These are phyloP conservation scores for Phoebastria nigripes DNA, from an alignment of 2,797 vertebrate species.

Conservation along the genomic window DNA sequence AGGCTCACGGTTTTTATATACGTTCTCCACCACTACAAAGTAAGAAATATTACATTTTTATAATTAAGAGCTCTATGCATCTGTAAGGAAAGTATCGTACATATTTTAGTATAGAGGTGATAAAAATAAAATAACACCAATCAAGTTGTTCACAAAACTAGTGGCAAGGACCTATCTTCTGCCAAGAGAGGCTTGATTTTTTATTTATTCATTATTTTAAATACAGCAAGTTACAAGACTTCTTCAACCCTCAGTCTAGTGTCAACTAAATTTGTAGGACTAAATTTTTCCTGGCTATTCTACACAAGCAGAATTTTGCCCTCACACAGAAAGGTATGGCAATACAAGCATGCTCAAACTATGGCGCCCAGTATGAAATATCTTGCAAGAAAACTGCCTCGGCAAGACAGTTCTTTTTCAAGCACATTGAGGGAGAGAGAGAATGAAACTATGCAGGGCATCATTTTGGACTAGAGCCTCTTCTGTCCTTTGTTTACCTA, in stretches of 20 bases:
- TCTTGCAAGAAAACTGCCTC: background rate
- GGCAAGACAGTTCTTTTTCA: background rate
- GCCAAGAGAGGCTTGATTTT: background rate
- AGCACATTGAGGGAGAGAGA: background rate
- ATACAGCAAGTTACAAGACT: background rate
- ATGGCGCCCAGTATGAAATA: background rate
- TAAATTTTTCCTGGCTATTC: background rate
- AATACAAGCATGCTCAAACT: background rate
- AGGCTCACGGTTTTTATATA: constrained; percentile 90
- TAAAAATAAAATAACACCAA: background rate
- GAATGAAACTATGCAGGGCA: background rate
- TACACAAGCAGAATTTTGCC: background rate
- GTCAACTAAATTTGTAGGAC: background rate
- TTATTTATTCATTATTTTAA: background rate
- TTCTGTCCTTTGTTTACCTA: background rate
- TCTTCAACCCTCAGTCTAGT: background rate
- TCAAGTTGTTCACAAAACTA: background rate
- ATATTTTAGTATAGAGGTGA: background rate
- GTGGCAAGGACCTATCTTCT: fast-evolving
- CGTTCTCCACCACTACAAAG: constrained; percentile 90
- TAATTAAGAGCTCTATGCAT: background rate
- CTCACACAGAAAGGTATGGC: background rate
- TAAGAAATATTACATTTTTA: background rate
- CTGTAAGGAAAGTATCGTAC: background rate
- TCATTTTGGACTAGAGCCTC: background rate